Percentiles rank a stretch among this genome's conserved stretches.
Evolutionary conservation across 2,888 invertebrate genomes (phyloP).

Genomic region (Rhynchonema sp.): DNA sequence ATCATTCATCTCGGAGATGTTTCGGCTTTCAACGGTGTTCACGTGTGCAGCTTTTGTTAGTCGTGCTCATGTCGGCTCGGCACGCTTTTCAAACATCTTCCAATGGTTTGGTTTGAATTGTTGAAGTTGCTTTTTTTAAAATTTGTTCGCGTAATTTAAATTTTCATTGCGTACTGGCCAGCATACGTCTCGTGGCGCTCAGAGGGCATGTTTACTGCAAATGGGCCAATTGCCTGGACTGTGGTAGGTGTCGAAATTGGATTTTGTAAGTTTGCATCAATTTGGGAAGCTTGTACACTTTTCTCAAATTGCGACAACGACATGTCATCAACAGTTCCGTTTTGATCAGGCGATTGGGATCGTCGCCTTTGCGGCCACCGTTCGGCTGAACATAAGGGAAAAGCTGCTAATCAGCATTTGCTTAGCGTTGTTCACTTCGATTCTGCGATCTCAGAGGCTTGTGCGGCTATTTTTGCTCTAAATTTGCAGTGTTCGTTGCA

Average conservation of each 20-base stretch:
- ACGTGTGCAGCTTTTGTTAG: conserved; percentile 51
- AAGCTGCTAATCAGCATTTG: conserved; percentile 56
- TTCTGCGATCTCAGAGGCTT: conserved; percentile 41
- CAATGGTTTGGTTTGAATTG: conserved; percentile 40
- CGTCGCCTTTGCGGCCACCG: conserved; percentile 51
- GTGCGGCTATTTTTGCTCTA: neutral
- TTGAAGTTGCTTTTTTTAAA: neutral
- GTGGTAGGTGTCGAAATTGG: conserved; percentile 54
- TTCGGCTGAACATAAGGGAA: conserved; percentile 56
- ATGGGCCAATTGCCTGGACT: conserved; percentile 47
- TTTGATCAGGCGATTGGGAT: conserved; percentile 52
- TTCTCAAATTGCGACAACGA: too few relatives aligned
- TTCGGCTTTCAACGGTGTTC: conserved; percentile 46
- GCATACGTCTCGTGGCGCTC: conserved; percentile 32
- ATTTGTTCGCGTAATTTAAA: neutral
- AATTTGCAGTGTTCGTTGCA: neutral
- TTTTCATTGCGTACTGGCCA: conserved; percentile 23
- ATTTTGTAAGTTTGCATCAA: conserved; percentile 40
- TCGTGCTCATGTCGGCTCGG: conserved; percentile 65
- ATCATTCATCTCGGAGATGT: too few relatives aligned
- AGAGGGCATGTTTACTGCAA: conserved; percentile 41
- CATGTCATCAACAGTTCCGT: too few relatives aligned
- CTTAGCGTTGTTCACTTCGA: conserved; percentile 50
- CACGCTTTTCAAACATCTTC: conserved; percentile 62
- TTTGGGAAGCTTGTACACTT: too few relatives aligned